Evolutionary conservation across 2,113 vertebrate species (phyloP).

Genomic region (Athene noctua): DNA sequence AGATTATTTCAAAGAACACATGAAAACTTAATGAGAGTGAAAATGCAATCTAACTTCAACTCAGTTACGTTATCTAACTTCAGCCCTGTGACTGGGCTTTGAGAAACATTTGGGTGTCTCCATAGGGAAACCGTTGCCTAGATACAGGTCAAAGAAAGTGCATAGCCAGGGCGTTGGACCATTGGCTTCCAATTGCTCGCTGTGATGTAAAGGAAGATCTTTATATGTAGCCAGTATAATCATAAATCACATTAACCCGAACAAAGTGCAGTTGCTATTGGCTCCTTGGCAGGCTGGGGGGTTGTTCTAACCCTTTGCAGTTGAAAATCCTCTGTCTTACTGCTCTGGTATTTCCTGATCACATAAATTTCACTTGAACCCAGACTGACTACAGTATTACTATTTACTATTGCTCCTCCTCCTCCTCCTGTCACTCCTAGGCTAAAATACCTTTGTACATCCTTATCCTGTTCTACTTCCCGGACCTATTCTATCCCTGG

Average conservation of each 20-base stretch:
- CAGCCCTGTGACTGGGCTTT: no score
- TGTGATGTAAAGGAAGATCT: background rate
- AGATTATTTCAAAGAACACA: no score
- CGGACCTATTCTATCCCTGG: no score
- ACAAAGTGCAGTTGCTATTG: background rate
- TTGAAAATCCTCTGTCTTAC: background rate
- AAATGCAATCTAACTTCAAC: no score
- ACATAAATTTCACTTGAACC: background rate
- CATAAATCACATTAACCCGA: background rate
- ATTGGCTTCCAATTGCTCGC: background rate
- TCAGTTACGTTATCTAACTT: no score
- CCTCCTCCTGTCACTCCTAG: background rate
- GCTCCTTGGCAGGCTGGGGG: background rate
- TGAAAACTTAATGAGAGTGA: no score
- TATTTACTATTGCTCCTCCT: background rate
- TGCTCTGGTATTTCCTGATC: background rate
- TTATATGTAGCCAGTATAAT: rapidly evolving
- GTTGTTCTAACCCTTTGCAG: background rate
- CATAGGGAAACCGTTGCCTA: background rate
- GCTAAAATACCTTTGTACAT: background rate
- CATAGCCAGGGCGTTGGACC: background rate
- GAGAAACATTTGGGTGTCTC: no score
- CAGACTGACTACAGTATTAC: background rate
- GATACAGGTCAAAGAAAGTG: background rate
- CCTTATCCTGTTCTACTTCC: background rate